These are phyloP conservation scores for Pseudorectes ferrugineus DNA, from an alignment of 2,113 vertebrate genomes.

Conservation along the genomic window DNA sequence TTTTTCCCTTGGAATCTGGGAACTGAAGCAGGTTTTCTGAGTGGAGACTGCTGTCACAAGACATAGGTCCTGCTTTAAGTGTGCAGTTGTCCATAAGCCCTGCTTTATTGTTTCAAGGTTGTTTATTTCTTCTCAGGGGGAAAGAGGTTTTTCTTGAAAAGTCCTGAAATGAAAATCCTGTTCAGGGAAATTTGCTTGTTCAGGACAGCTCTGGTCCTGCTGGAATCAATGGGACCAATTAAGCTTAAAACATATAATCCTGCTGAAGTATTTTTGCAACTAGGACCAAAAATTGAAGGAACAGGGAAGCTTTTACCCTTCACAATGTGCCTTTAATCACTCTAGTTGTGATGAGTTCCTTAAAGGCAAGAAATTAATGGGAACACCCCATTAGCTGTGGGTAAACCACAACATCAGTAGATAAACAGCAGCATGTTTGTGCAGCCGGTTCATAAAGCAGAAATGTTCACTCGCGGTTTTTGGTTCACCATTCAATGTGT, in stretches of 20 bases:
- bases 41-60: not conserved
- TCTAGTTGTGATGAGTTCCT: constrained; percentile 50
- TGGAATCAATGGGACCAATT: constrained; percentile 22
- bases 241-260: not conserved
- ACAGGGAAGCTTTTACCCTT: constrained; percentile 49
- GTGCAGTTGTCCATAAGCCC: not conserved
- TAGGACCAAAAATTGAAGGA: constrained; percentile 19
- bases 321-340: constrained; percentile 69
- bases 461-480: constrained; percentile 56
- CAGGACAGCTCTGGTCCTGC: constrained; percentile 7
- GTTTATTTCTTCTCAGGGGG: constrained; percentile 10
- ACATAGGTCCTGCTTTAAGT: not conserved
- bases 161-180: constrained; percentile 38
- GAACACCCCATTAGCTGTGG: constrained; percentile 66
- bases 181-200: not conserved
- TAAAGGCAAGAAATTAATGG: constrained; percentile 64
- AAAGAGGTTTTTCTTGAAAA: constrained; percentile 45
- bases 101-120: constrained; percentile 16
- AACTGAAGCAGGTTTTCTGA: not conserved
- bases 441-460: constrained; percentile 58
- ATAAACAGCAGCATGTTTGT: constrained; percentile 69
- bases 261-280: not conserved
- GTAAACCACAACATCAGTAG: constrained; percentile 66
- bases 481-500: constrained; percentile 49
- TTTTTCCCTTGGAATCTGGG: not conserved